Base-by-base conservation (phyloP, 2,113 vertebrate species). In the Odontesthes bonariensis region DNA sequence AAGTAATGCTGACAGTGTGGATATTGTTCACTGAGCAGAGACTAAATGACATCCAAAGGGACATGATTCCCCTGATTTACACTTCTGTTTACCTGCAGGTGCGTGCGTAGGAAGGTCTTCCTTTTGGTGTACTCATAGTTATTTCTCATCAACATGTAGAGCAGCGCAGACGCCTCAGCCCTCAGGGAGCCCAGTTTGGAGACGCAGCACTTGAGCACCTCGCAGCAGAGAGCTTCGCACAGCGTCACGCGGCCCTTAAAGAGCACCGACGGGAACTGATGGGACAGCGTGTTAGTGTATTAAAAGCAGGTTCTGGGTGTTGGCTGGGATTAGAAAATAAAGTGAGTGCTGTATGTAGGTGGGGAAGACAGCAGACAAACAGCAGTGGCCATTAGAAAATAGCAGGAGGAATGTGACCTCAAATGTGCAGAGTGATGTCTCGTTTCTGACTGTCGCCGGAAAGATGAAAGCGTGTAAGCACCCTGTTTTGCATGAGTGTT, bases 51-150 rank as follows among this genome's bases (percentile, higher is more conserved):
- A 33, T 6, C 14, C 1, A 38, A 1, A 32, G 42, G 35, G 16
- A 11, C 14, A 38, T 38, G 2, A 2, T 8, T 38, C 35, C 10
- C 35, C 10, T 38, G 35, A 8, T 38, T 5, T n/a, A 57, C 10
- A 0, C 60, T 12, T 12, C 6, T 0, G 13, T 46, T 16, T 92
- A 98, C 98, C 96, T 99, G 98, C 57, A 99, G 94, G 81, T 99
- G 98, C 0, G 96, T 99, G 74, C 98, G 96, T 60, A 99, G 87
- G 88, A 99, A 99, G 0, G 95, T 97, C 88, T 95, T 97, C 82
- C 95, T 96, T 91, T 97, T 98, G 74, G 97, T 99, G 92, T 96
- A 98, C 69, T 99, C 97, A 59, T 97, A 99, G 91, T 99, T 99
- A 86, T 96, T 97, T 72, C 94, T 96, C 98, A 99, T 99, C 64